Evolutionary conservation across 2,797 vertebrate species (phyloP), one percentile per base, ranked within the genome.

Genomic region (Garrulus glandarius): DNA sequence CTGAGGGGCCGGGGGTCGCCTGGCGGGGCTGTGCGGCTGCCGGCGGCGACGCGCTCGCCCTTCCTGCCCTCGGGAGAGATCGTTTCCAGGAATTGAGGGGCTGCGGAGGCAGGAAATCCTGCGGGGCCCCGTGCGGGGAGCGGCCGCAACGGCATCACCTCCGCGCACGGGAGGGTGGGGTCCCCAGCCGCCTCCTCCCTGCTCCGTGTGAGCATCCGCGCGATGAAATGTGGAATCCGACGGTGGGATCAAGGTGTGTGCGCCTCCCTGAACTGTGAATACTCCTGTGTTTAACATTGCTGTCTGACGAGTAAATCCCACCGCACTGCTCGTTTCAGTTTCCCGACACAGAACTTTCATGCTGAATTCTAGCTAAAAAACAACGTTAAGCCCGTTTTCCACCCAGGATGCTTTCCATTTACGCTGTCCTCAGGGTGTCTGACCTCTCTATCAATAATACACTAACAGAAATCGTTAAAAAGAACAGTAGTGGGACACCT

Each of bases 101-200:
- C 46, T 69, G 74, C 46, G 14, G 43, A 11, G 63, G 87, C 75
- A 82, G 92, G 95, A 89, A 84, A 67, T 81, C 74, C 56, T 81
- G 84, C 41, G 57, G 49, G 16, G 78, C 72, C 26, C 36, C 13
- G 34, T 2, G 56, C 53, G n/a, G 55, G 55, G 43, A 64, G 61
- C 36, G 39, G 82, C 59, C 23, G 61, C 16, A 3, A 47, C 24
- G 53, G n/a, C 70, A 55, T 84, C 65, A 26, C 50, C 34, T 39
- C 57, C 22, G 37, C 39, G 37, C 14, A 10, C 27, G 22, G 29
- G 22, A 34, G 61, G 23, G 72, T 16, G 37, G 26, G 14, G 39
- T 37, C 36, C 30, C 4, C 30, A 8, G 55, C 8, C 8, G 47
- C 43, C 14, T 14, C 27, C 21, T 24, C 36, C 6, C 5, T 2